These are phyloP conservation scores for Leucania comma DNA, from an alignment of 2,888 invertebrate species.

Conservation along the genomic window DNA sequence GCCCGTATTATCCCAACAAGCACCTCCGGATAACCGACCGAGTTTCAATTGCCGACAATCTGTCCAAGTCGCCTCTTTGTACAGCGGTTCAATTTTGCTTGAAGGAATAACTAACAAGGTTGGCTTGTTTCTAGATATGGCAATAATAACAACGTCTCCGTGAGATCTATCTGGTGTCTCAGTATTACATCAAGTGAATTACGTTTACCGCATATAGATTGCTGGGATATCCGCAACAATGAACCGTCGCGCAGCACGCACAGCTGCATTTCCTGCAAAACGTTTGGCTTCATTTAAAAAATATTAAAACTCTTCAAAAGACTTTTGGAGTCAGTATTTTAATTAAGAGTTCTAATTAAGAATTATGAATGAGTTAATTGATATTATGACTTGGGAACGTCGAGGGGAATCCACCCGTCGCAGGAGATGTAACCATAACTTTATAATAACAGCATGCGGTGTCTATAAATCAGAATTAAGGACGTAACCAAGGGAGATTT, in stretches of 20 bases:
- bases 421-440: constrained; percentile 80
- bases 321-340: constrained; percentile 63
- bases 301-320: constrained; percentile 54
- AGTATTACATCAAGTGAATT: constrained; percentile 43
- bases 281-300: constrained; percentile 43
- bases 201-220: constrained; percentile 43
- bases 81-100: constrained; percentile 76
- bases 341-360: constrained; percentile 76
- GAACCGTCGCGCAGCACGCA: constrained; percentile 10
- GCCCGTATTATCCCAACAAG: constrained; percentile 86
- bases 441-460: constrained; percentile 85
- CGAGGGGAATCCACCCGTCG: constrained; percentile 79
- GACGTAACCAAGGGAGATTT: constrained; percentile 80
- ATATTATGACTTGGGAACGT: constrained; percentile 84
- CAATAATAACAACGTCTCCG: constrained; percentile 46
- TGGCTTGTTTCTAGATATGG: constrained; percentile 71
- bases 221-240: constrained; percentile 39
- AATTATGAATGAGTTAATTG: constrained; percentile 87
- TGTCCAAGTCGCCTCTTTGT: constrained; percentile 79
- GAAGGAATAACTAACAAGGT: constrained; percentile 76
- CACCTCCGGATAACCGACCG: constrained; percentile 77
- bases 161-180: constrained; percentile 36
- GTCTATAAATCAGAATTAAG: constrained; percentile 89
- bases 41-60: constrained; percentile 85
- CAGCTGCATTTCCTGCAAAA: constrained; percentile 23